Evolutionary conservation across 64 coral and sea anemone species (phyloP), one percentile per base, ranked within the genome.

Genomic region (Orbicella faveolata): DNA sequence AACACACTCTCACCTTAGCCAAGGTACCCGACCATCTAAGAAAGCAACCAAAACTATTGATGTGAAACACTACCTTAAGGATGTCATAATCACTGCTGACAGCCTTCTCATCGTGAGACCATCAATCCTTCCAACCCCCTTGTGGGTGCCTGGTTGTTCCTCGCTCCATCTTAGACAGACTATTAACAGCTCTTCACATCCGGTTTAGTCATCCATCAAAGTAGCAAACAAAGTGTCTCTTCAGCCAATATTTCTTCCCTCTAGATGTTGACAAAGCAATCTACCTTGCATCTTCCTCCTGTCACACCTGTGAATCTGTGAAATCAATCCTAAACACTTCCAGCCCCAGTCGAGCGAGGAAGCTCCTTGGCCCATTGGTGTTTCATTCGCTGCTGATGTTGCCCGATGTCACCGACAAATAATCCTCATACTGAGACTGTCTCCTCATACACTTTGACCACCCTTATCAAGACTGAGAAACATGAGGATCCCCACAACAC

Each of bases 381-480:
- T 76, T 11, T 76, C 34, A 14, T 76, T 76, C 12, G 34, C 74
- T 0, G 36, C 35, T 41, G 35, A 76, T 76, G 57, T 79, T 62
- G 75, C 34, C 36, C 67, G 33, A 52, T 20, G 8, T 20, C 5
- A 89, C 11, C 35, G 37, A 15, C 88, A 80, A 6, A 11, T 89
- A 9, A 80, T 53, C n/a, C 30, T 30, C 30, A 30, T 30, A 30
- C 18, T 80, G 76, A 89, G 16, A 89, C 62, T 72, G 62, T 80
- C 16, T 76, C 21, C 18, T 89, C 62, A 2, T 89, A 44, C 63
- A 89, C 88, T 34, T 52, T 80, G 61, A 54, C 63, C 35, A 13
- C 61, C 36, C 3, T 80, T 61, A 30, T 30, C 30, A 30, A 30
- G 30, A 30, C 30, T 30, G 30, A 30, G 30, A 30, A 30, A 30